Conservation (phyloP, 2,888 invertebrate species). For the Drosophila siamana region DNA sequence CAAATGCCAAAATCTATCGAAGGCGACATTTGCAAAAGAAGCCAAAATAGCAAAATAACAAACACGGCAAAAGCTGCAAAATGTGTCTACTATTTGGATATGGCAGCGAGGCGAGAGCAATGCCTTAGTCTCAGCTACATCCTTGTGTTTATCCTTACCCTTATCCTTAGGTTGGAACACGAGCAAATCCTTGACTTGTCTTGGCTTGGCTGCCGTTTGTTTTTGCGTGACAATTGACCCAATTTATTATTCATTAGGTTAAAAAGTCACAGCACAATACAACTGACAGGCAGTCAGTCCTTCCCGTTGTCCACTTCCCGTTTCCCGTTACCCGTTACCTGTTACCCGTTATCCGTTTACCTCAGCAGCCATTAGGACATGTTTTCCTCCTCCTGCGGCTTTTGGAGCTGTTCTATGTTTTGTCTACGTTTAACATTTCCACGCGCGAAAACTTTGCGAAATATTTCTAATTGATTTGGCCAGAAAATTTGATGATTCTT, state of each 20-base stretch:
- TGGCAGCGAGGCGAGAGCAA: conserved; percentile 42
- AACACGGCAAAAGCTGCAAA: conserved; percentile 40
- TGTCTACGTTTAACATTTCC: conserved; percentile 26
- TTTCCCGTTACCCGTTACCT: neutral
- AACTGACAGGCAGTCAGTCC: conserved; percentile 78
- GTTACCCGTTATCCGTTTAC: conserved; percentile 28
- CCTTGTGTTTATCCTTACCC: conserved; percentile 35
- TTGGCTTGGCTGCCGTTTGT: conserved; percentile 45
- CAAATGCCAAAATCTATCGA: conserved; percentile 83
- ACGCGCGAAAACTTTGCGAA: conserved; percentile 55
- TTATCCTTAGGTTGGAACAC: conserved; percentile 19
- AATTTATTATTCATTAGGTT: conserved; percentile 83
- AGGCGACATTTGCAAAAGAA: conserved; percentile 74
- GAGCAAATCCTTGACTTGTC: neutral
- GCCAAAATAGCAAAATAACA: conserved; percentile 11
- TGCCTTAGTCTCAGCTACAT: conserved; percentile 19
- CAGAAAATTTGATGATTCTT: conserved; percentile 33
- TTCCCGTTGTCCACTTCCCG: conserved; percentile 26
- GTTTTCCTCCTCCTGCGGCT: conserved; percentile 9
- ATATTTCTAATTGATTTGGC: conserved; percentile 70
- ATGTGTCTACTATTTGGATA: conserved; percentile 78
- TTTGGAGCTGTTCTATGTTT: neutral
- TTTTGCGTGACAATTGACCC: conserved; percentile 83
- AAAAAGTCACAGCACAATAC: conserved; percentile 80
- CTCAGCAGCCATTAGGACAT: conserved; percentile 61